Base-by-base conservation (phyloP, 2,797 vertebrate genomes). In the Vultur gryphus region DNA sequence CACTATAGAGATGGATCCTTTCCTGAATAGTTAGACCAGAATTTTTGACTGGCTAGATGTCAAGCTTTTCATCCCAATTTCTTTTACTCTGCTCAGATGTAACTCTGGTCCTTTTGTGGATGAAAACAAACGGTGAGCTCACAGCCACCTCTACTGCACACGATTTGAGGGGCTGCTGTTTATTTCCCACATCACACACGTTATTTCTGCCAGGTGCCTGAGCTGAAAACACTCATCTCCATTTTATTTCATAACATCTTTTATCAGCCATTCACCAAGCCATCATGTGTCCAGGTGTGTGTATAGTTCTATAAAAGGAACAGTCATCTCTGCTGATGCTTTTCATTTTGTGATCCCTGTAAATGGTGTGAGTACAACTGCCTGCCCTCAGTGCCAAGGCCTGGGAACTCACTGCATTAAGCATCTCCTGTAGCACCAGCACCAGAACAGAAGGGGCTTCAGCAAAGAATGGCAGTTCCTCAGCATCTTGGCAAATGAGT, bases 211-310 rank as follows among this genome's bases (percentile, higher is more conserved):
- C 90, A 95, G 86, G 64, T 90, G 81, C 61, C 82, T 84, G 26
- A 89, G 89, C 51, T 81, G 77, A 94, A 93, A 96, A 72, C 44
- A 41, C 39, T 86, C 72, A 78, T 91, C 78, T 92, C n/a, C 69
- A 76, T 96, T 96, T 96, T 89, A 93, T 93, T 94, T 88, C 76
- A 49, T 57, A 88, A 41, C 39, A 76, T 33, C 65, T 89, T 95
- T 94, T 92, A 91, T 75, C 79, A 92, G 54, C 51, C 77, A 59
- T 88, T 92, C 82, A 78, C 61, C 35, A 76, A 87, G 76, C 57
- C 72, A 39, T 94, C 89, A 65, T 78, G 48, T 66, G 65, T 80
- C 94, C 90, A 93, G 90, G 89, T 91, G 90, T 72, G 55, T n/a
- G 20, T 43, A 70, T n/a, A 52, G 25, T 31, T 82, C 78, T 94